Percentiles rank a stretch among this genome's conserved stretches.
Evolutionary conservation across 2,797 vertebrate genomes (phyloP).

Genomic region (Nothura maculosa): DNA sequence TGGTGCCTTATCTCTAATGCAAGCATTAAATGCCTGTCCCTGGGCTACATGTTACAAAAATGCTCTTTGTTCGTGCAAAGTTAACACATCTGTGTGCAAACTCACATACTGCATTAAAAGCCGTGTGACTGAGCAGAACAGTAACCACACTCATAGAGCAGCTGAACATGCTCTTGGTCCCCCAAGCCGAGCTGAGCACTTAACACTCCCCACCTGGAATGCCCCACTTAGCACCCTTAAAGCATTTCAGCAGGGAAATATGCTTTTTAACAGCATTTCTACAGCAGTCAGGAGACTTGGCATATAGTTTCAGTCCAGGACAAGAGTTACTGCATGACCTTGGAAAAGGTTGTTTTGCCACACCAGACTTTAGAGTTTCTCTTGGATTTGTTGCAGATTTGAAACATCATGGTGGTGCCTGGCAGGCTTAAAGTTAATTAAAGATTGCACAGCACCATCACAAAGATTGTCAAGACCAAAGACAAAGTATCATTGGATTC

Average conservation of each 20-base stretch:
- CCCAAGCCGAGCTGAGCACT: background rate
- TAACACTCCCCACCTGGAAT: background rate
- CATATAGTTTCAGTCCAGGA: background rate
- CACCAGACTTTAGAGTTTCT: background rate
- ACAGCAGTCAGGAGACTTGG: background rate
- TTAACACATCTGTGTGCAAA: background rate
- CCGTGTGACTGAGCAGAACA: background rate
- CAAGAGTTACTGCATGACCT: background rate
- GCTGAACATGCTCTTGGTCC: background rate
- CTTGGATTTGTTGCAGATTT: background rate
- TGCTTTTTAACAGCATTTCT: background rate
- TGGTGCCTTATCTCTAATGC: background rate
- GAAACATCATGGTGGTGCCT: conserved; percentile 1
- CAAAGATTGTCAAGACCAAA: conserved; percentile 30
- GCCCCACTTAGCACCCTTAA: background rate
- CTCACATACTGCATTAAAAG: background rate
- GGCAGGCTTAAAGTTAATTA: conserved; percentile 70
- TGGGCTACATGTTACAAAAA: background rate
- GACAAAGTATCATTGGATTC: conserved; percentile 57
- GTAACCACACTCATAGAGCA: fast-evolving
- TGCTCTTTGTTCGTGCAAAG: background rate
- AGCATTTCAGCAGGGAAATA: background rate
- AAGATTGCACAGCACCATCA: conserved; percentile 17
- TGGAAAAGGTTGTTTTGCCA: conserved; percentile 22
- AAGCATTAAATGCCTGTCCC: conserved; percentile 3